Percentiles rank a stretch among this genome's conserved stretches.
These are phyloP conservation scores for Yponomeuta sedellus DNA, from an alignment of 2,888 invertebrate species.

Conservation along the genomic window DNA sequence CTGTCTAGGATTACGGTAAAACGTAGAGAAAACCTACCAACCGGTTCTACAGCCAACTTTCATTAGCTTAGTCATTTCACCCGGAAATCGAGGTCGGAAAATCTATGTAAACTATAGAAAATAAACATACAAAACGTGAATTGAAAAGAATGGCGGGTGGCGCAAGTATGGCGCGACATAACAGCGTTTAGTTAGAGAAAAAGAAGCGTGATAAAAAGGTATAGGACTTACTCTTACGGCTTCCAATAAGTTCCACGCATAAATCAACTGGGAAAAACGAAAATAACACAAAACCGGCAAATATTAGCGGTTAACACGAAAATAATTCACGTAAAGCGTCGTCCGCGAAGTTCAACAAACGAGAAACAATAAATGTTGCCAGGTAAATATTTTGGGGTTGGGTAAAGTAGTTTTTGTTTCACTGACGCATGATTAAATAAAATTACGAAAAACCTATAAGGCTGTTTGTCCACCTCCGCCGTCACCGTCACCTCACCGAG, in stretches of 20 bases:
- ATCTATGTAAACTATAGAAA: constrained; percentile 31
- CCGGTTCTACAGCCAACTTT: neutral
- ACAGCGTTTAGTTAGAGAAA: constrained; percentile 23
- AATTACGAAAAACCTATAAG: too few relatives aligned
- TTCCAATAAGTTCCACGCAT: neutral
- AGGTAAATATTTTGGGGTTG: neutral
- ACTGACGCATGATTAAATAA: too few relatives aligned
- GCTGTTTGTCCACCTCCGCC: too few relatives aligned
- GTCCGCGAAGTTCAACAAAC: neutral
- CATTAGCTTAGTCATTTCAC: neutral
- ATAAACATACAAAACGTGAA: constrained; percentile 21
- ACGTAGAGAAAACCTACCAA: neutral
- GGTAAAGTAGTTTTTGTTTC: neutral
- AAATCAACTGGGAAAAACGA: constrained; percentile 18
- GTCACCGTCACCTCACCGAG: too few relatives aligned
- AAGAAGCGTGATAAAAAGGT: neutral
- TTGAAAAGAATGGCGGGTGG: constrained; percentile 62
- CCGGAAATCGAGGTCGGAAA: constrained; percentile 17
- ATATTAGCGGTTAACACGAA: neutral
- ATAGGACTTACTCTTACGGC: neutral
- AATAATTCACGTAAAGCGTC: constrained; percentile 7
- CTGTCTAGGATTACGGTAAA: constrained; percentile 5
- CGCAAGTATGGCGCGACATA: constrained; percentile 51
- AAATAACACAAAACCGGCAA: constrained; percentile 5
- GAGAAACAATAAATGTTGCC: neutral